Evolutionary conservation across 2,888 invertebrate genomes (phyloP), one percentile per base, ranked within the genome.

Genomic region (Schizotus pectinicornis): DNA sequence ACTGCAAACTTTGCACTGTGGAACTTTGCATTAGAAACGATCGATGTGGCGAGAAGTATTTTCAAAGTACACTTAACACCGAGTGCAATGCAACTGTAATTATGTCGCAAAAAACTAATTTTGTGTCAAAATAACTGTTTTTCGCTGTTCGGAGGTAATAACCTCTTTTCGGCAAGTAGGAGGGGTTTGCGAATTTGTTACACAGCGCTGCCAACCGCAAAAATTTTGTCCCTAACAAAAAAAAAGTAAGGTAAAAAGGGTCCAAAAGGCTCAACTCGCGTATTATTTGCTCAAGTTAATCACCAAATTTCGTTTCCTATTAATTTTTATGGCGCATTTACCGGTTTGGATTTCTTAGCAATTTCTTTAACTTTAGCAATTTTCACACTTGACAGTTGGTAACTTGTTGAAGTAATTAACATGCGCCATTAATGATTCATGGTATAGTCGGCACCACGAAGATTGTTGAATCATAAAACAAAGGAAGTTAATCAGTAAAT

Each of bases 111-210:
- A 74, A 73, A 73, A 72, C 65, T 53, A 58, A 68, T 68, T 68
- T 56, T 57, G 58, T 67, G 67, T 64, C 60, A 62, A 67, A 67
- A 58, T 73, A 74, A 74, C 73, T 73, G 72, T 70, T 70, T 67
- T 63, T 64, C 59, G 54, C 50, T 45, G 52, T 67, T 67, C 70
- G 64, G 72, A 68, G 68, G 63, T 74, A 74, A 69, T 77, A 77
- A 77, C 76, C 77, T 76, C 75, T 76, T 76, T 77, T 75, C 71
- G 71, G 72, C 67, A 69, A 68, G 74, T 74, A 69, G 74, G 74
- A 74, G 74, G 74, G 60, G 61, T 61, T 65, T 65, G 59, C 63
- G 49, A 59, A 62, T 61, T 65, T 65, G 59, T 64, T 57, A 59
- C 53, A 43, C 63, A 61, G 47, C 33, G 37, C 14, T 35, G 46